Percentiles rank a stretch among this genome's conserved stretches.
phyloP scores from a whole-genome alignment of 2,888 invertebrate genomes.

The Lamellibrachia columna region DNA sequence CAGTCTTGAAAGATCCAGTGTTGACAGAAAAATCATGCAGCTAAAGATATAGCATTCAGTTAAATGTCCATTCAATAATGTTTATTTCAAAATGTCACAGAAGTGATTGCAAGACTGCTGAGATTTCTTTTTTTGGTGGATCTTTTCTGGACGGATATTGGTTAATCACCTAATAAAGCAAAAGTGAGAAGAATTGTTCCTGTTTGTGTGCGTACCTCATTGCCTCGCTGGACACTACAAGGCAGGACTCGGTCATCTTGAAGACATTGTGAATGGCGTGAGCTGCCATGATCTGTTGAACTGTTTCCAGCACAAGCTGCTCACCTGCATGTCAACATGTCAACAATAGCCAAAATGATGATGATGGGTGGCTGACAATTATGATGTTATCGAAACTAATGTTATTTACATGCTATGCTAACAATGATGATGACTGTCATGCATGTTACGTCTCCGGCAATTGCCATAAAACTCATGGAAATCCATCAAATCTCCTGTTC shows the following conservation, averaged over 20 bases:
- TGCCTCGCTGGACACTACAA: constrained; percentile 60
- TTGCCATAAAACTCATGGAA: no score
- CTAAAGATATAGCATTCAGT: no score
- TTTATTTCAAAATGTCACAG: not conserved
- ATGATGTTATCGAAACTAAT: not conserved
- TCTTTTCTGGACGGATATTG: not conserved
- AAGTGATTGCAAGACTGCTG: not conserved
- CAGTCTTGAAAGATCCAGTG: not conserved
- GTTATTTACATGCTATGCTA: not conserved
- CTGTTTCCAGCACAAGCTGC: constrained; percentile 62
- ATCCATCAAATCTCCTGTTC: no score
- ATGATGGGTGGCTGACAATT: not conserved
- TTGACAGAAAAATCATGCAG: no score
- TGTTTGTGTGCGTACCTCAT: constrained; percentile 48
- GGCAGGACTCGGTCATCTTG: constrained; percentile 63
- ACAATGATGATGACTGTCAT: not conserved
- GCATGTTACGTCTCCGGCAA: not conserved
- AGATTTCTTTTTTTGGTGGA: not conserved
- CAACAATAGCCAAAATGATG: not conserved
- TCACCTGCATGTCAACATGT: constrained; percentile 53
- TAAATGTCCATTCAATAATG: not conserved
- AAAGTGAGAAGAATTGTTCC: not conserved
- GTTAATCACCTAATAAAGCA: not conserved
- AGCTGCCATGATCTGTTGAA: constrained; percentile 66
- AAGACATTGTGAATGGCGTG: constrained; percentile 66